phyloP scores from a whole-genome alignment of 2,797 vertebrate genomes.

The Avahi laniger region DNA sequence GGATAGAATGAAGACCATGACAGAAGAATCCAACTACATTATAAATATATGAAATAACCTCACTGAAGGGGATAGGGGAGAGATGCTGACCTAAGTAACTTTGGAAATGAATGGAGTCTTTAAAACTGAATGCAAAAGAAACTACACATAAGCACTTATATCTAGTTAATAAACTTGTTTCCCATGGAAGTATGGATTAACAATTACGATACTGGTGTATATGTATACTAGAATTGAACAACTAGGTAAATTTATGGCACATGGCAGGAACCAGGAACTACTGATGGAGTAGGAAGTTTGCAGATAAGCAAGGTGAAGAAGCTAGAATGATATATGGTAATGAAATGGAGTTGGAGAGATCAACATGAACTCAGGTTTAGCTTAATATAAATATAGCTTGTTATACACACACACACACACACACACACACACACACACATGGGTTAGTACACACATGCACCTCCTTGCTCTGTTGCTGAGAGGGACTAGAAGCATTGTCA shows the following conservation, averaged over 20 bases:
- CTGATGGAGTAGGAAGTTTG: not conserved
- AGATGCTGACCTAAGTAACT: not conserved
- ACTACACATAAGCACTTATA: not conserved
- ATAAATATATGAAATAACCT: not conserved
- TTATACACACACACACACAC: not conserved
- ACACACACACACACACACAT: not conserved
- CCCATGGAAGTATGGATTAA: not conserved
- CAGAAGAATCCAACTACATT: not conserved
- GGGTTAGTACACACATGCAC: not conserved
- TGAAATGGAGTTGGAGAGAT: not conserved
- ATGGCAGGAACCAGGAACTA: not conserved
- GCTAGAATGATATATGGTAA: not conserved
- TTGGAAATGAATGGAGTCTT: not conserved
- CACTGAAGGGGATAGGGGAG: not conserved
- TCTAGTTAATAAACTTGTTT: conserved; percentile 1
- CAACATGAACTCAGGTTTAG: not conserved
- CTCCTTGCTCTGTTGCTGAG: not conserved
- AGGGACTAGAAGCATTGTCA: not conserved
- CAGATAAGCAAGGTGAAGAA: not conserved
- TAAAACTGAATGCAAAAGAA: not conserved
- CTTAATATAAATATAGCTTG: not conserved
- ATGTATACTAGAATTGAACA: not conserved
- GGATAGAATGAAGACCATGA: not conserved
- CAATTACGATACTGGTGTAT: not conserved
- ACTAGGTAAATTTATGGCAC: not conserved